Base-by-base conservation (phyloP, 1,140 invertebrate genomes). In the Temnothorax longispinosus region DNA sequence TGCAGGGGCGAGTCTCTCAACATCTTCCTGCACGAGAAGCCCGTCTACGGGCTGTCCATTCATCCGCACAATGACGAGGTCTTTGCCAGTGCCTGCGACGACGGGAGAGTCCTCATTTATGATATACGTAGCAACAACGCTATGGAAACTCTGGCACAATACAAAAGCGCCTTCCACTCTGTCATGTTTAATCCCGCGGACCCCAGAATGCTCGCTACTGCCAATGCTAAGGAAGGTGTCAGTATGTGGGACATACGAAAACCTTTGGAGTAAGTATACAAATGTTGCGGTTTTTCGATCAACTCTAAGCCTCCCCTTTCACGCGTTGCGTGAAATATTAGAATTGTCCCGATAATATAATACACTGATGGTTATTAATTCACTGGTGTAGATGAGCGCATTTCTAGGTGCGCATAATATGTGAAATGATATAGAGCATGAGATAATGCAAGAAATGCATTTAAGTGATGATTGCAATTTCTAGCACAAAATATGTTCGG, bases 181-280 rank as follows among this genome's bases (percentile, higher is more conserved):
- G 98, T 99, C 7, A 98, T 98, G 96, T 99, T 98, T 93, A 98
- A 99, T 95, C 98, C 98, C 1, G 94, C 96, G 18, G 98, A 99
- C 90, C 96, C 98, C 0, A 96, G 97, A 92, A 96, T 98, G 85
- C 92, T 99, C 44, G 98, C 97, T 5, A 98, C 98, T 15, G 98
- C 98, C 2, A 99, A 99, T 96, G 97, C 98, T 5, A 97, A 98
- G 88, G 97, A 99, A 92, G 99, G 98, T 2, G 97, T 98, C 58
- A 97, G 97, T 18, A 95, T 99, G 15, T 99, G 98, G 98, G 99
- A 99, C 93, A 95, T 98, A 38, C 95, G 98, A 8, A 97, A 97
- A 92, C 98, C 98, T 18, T 97, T 97, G 94, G 96, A 97, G 98
- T 99, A 96, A 96, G 96, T 95, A 41, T 52, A 52, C 32, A 0